Evolutionary conservation across 1,140 invertebrate species (phyloP).

Genomic region (Bombyx mandarina): DNA sequence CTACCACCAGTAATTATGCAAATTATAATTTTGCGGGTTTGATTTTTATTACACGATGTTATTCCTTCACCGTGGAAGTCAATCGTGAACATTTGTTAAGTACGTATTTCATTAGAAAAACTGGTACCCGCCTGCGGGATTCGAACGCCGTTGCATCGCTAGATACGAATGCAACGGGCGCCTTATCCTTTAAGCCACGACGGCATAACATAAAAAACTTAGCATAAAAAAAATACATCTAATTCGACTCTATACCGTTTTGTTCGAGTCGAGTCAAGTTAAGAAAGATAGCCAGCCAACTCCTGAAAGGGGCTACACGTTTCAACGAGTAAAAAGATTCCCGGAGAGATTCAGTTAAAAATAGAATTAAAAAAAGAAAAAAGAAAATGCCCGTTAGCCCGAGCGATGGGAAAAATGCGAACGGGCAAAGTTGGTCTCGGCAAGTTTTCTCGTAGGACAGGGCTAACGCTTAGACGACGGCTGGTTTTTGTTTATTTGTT

Average conservation of each 20-base stretch:
- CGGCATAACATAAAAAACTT: neutral
- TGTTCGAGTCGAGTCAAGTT: slow-evolving; percentile 48
- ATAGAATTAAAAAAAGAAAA: slow-evolving; percentile 32
- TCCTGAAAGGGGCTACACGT: slow-evolving; percentile 68
- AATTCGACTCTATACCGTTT: slow-evolving; percentile 29
- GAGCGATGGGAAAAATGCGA: slow-evolving; percentile 55
- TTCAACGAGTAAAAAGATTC: slow-evolving; percentile 60
- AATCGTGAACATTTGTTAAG: too few species aligned
- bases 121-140: too few species aligned
- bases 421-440: slow-evolving; percentile 43
- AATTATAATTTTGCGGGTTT: too few species aligned
- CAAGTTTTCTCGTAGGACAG: slow-evolving; percentile 47
- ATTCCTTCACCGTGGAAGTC: too few species aligned
- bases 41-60: too few species aligned
- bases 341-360: slow-evolving; percentile 21
- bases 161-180: too few species aligned
- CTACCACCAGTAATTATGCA: too few species aligned
- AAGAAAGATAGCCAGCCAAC: slow-evolving; percentile 65
- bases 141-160: too few species aligned
- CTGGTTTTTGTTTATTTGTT: too few species aligned
- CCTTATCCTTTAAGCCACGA: too few species aligned
- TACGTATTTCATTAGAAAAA: too few species aligned
- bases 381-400: slow-evolving; percentile 40
- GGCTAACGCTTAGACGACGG: too few species aligned
- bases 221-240: slow-evolving; percentile 6